Evolutionary conservation across 1,140 invertebrate genomes (phyloP).

Genomic region (Cotesia vestalis): DNA sequence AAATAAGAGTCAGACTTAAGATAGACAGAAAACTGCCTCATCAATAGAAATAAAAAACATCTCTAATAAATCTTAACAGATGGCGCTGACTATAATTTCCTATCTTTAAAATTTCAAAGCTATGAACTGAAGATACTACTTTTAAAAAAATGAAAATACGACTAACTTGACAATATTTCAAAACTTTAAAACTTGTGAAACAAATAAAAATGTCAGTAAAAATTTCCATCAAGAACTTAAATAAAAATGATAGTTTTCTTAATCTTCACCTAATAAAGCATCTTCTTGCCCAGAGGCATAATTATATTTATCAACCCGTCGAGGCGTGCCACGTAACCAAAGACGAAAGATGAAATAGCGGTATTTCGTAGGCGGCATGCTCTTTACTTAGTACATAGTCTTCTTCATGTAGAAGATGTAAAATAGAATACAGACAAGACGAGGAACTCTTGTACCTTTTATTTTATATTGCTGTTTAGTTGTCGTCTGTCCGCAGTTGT

Average conservation of each 20-base stretch:
- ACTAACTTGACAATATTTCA: too few relatives aligned
- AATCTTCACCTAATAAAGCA: slow-evolving; percentile 41
- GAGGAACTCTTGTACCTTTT: too few relatives aligned
- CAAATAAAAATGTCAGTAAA: background rate
- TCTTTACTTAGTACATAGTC: too few relatives aligned
- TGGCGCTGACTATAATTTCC: too few relatives aligned
- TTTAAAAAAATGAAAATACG: background rate
- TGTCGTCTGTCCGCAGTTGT: slow-evolving; percentile 16
- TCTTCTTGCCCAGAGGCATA: slow-evolving; percentile 35
- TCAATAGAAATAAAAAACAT: too few relatives aligned
- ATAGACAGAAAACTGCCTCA: too few relatives aligned
- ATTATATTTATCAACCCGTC: slow-evolving; percentile 35
- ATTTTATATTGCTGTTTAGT: too few relatives aligned
- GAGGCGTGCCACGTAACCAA: slow-evolving; percentile 22
- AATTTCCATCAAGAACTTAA: background rate
- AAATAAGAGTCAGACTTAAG: too few relatives aligned
- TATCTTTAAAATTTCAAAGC: background rate
- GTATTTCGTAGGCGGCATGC: slow-evolving; percentile 35
- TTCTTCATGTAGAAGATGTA: too few relatives aligned
- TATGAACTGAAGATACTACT: background rate
- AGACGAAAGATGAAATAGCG: slow-evolving; percentile 37
- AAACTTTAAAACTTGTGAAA: slow-evolving; percentile 12
- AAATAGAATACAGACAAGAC: too few relatives aligned
- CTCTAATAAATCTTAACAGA: too few relatives aligned
- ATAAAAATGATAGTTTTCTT: background rate